phyloP scores from a whole-genome alignment of 2,797 vertebrate genomes.

The Petrocephalus schoutedeni region DNA sequence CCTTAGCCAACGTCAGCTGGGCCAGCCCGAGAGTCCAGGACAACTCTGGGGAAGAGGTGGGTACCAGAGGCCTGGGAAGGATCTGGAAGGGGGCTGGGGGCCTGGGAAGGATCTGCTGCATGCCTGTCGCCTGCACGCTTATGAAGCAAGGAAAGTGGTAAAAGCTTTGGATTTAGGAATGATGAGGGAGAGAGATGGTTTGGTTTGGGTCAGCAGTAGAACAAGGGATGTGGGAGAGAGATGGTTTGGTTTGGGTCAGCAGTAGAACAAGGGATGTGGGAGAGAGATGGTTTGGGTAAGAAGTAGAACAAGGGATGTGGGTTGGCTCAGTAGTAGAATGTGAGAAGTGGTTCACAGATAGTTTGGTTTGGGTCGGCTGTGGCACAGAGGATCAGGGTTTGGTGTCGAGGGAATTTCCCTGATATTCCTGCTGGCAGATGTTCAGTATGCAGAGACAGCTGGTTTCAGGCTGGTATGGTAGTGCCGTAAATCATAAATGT shows the following conservation, averaged over 20 bases:
- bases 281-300: neutral
- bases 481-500: neutral
- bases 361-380: neutral
- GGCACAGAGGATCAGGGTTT: neutral
- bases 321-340: too few relatives aligned
- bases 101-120: neutral
- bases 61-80: constrained; percentile 17
- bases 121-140: neutral
- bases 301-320: neutral
- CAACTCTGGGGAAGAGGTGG: constrained; percentile 85
- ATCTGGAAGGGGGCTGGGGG: too few relatives aligned
- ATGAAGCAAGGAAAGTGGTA: neutral
- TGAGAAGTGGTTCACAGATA: neutral
- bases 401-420: neutral
- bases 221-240: neutral
- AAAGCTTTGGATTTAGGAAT: neutral
- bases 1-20: constrained; percentile 81
- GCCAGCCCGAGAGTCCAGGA: constrained; percentile 71
- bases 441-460: neutral
- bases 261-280: neutral
- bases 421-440: neutral
- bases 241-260: neutral
- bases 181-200: neutral
- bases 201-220: neutral
- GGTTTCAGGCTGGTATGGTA: neutral